Evolutionary conservation across 2,113 vertebrate genomes (phyloP), one percentile per base, ranked within the genome.

Genomic region (Butorides virescens): DNA sequence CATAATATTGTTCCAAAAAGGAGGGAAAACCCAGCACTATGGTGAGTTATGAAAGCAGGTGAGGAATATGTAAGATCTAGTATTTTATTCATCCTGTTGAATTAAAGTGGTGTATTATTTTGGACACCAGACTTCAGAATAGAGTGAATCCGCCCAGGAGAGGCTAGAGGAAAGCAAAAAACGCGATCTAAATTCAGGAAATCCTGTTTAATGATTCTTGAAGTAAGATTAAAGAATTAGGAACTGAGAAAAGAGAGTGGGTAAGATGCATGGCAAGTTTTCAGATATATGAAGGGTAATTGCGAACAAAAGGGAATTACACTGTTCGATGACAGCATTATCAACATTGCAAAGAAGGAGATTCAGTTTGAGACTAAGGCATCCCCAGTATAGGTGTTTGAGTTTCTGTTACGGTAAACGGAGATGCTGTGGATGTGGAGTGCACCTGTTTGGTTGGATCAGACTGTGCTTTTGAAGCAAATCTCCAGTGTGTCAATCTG

Each of bases 1-100:
- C 20, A 74, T 66, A 70, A 29, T 74, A 81, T 25, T 62, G 19
- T 53, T 89, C 19, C 11, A 61, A 44, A 61, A 80, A 32, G 2
- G 67, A 2, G 34, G 26, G 15, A 4, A 11, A 52, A 13, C 34
- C 0, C 12, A 75, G 18, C 0, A 0, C 26, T 85, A 18, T 75
- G 25, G 23, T 72, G 29, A 86, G 22, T 36, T 72, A 21, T 10
- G 44, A 68, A 81, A 86, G 58, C 21, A 59, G 16, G 13, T 79
- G 30, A 73, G 27, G 62, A 70, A 77, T 59, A 32, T 0, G 0
- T n/a, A 32, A 80, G 27, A n/a, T n/a, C 14, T 61, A 32, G 1
- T 32, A 44, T 72, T 95, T 90, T 56, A 36, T 68, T 16, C 7
- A 44, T 86, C 16, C 10, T 34, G 0, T 34, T 93, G 62, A 79